Conservation (phyloP, 2,888 invertebrate species). For the Lobophora halterata region DNA sequence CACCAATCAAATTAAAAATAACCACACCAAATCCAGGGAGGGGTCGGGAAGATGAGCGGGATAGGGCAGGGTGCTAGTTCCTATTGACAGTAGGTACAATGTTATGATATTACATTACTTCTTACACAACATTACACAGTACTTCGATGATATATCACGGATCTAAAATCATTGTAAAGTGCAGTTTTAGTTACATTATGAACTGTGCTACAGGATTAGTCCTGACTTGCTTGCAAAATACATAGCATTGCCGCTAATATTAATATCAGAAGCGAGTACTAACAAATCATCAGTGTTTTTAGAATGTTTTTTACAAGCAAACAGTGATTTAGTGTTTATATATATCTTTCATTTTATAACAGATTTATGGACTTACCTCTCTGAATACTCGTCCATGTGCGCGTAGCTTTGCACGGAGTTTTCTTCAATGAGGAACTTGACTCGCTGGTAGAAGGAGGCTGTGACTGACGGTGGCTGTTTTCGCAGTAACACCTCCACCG, state of each 20-base stretch:
- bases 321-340: constrained; percentile 70
- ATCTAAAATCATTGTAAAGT: constrained; percentile 74
- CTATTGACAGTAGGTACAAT: constrained; percentile 54
- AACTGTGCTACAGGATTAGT: constrained; percentile 65
- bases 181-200: constrained; percentile 69
- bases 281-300: constrained; percentile 28
- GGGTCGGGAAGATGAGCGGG: constrained; percentile 76
- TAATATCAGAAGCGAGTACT: constrained; percentile 20
- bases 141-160: constrained; percentile 70
- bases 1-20: constrained; percentile 70
- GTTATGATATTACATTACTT: constrained; percentile 59
- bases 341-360: constrained; percentile 35
- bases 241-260: constrained; percentile 41
- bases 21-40: constrained; percentile 81
- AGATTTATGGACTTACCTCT: constrained; percentile 89
- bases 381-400: constrained; percentile 98
- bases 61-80: constrained; percentile 74
- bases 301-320: constrained; percentile 67
- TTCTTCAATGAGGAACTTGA: constrained; percentile 98
- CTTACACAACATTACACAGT: constrained; percentile 62
- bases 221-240: constrained; percentile 62
- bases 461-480: constrained; percentile 98
- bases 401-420: constrained; percentile 99
- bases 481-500: constrained; percentile 96
- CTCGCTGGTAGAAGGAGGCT: constrained; percentile 97